A percentile compares a stretch with the other conserved stretches of the same genome.
Conservation (phyloP, 2,797 vertebrate genomes). For the Chelidonichthys spinosus region DNA sequence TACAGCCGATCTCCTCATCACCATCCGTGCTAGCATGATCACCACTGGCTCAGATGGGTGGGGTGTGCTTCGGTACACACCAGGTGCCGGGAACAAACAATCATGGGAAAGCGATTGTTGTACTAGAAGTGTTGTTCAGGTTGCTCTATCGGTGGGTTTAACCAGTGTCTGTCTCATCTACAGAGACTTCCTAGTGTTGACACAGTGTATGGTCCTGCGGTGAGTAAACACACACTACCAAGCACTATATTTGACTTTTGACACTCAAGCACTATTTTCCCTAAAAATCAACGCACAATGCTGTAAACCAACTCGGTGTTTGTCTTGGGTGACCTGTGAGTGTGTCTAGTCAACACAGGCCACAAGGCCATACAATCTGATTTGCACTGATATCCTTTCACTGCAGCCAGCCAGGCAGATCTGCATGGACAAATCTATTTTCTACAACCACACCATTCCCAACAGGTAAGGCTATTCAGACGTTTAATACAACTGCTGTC, state of each 20-base stretch:
- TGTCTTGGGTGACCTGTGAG: background rate
- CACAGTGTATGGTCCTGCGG: slow-evolving; percentile 73
- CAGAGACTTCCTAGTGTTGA: slow-evolving; percentile 74
- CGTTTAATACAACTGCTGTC: background rate
- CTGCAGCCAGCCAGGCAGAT: slow-evolving; percentile 70
- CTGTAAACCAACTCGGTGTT: background rate
- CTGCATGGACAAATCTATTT: slow-evolving; percentile 80
- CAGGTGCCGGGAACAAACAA: slow-evolving; percentile 31
- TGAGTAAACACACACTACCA: slow-evolving; percentile 60
- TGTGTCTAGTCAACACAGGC: background rate
- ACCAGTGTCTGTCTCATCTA: slow-evolving; percentile 22
- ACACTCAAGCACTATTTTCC: slow-evolving; percentile 3
- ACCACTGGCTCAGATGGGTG: background rate
- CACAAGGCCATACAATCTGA: background rate
- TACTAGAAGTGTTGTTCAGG: background rate
- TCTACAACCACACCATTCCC: slow-evolving; percentile 77
- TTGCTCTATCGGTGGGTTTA: background rate
- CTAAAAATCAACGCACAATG: slow-evolving; percentile 11
- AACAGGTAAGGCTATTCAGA: slow-evolving; percentile 76
- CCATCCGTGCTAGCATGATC: background rate
- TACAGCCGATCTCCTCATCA: background rate
- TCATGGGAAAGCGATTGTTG: slow-evolving; percentile 17
- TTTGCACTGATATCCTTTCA: background rate
- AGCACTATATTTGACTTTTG: slow-evolving; percentile 20
- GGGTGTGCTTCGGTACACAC: background rate